Evolutionary conservation across 2,888 invertebrate species (phyloP).

Genomic region (Cecidostiba fungosa): DNA sequence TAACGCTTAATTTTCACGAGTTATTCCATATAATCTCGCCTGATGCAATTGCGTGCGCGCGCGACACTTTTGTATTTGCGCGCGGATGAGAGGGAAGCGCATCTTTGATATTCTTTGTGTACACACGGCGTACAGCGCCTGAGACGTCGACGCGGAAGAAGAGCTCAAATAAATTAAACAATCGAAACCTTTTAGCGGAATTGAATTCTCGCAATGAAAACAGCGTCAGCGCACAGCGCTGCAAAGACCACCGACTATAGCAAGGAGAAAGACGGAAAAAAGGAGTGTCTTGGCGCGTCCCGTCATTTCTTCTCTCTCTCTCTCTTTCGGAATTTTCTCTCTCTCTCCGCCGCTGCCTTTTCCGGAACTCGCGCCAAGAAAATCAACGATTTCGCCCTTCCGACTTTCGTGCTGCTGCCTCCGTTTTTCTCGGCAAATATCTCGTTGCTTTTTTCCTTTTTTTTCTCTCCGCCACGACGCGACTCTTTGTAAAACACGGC

Average conservation of each 20-base stretch:
- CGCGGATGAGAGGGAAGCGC: background rate
- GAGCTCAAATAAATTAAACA: slow-evolving; percentile 64
- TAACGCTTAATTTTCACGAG: slow-evolving; percentile 52
- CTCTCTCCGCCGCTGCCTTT: slow-evolving; percentile 46
- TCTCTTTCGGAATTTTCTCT: slow-evolving; percentile 23
- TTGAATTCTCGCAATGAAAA: slow-evolving; percentile 64
- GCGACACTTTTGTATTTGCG: slow-evolving; percentile 45
- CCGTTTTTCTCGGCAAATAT: slow-evolving; percentile 57
- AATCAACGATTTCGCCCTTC: slow-evolving; percentile 62
- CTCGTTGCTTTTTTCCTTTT: slow-evolving; percentile 15
- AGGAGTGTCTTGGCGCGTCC: slow-evolving; percentile 18
- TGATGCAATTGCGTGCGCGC: background rate
- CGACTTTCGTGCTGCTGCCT: slow-evolving; percentile 48
- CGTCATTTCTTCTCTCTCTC: slow-evolving; percentile 53
- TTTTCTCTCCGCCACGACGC: slow-evolving; percentile 43
- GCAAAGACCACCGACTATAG: slow-evolving; percentile 2
- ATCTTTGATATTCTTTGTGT: slow-evolving; percentile 56
- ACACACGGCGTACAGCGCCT: background rate
- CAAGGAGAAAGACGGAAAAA: slow-evolving; percentile 21
- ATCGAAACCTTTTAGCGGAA: slow-evolving; percentile 65
- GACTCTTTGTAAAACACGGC: slow-evolving; percentile 54
- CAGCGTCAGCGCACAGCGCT: slow-evolving; percentile 45
- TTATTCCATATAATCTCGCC: background rate
- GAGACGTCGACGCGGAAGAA: slow-evolving; percentile 7
- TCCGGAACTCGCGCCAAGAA: slow-evolving; percentile 61